These are phyloP conservation scores for Clarias platycephalus DNA, from an alignment of 2,797 vertebrate genomes.

Conservation along the genomic window DNA sequence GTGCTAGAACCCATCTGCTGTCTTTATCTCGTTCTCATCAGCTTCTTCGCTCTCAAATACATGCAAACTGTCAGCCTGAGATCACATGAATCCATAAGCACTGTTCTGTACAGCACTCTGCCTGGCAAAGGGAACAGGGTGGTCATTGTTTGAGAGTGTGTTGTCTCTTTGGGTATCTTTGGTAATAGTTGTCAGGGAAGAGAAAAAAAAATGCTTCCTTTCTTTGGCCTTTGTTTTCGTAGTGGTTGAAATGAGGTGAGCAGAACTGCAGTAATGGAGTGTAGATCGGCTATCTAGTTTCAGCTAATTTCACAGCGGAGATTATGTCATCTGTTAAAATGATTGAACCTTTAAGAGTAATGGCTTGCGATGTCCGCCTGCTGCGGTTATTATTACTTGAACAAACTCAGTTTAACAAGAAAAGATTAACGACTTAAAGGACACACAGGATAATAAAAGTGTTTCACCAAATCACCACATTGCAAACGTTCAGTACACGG, in stretches of 20 bases:
- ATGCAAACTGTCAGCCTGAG: constrained; percentile 70
- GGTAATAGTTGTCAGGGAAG: constrained; percentile 54
- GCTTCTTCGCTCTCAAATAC: constrained; percentile 53
- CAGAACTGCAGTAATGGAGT: constrained; percentile 47
- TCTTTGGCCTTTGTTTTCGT: constrained; percentile 37
- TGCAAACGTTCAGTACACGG: not conserved
- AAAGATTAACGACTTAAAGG: not conserved
- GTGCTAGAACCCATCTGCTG: constrained; percentile 60
- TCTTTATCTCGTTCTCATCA: constrained; percentile 38
- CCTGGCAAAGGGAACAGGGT: constrained; percentile 72
- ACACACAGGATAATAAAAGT: not conserved
- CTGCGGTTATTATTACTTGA: not conserved
- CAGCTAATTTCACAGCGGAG: not conserved
- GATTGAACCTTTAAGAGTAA: not conserved
- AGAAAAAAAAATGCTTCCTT: constrained; percentile 59
- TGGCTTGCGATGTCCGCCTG: not conserved
- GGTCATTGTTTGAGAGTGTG: constrained; percentile 70
- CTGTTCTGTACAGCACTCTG: constrained; percentile 37
- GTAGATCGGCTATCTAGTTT: not conserved
- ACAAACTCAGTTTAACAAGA: not conserved
- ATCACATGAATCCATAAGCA: constrained; percentile 68
- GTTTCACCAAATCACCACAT: not conserved
- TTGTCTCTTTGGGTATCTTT: constrained; percentile 63
- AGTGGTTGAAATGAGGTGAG: constrained; percentile 45
- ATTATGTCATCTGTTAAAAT: not conserved